These are phyloP conservation scores for Hypsopygia costalis DNA, from an alignment of 2,888 invertebrate species.

Conservation along the genomic window DNA sequence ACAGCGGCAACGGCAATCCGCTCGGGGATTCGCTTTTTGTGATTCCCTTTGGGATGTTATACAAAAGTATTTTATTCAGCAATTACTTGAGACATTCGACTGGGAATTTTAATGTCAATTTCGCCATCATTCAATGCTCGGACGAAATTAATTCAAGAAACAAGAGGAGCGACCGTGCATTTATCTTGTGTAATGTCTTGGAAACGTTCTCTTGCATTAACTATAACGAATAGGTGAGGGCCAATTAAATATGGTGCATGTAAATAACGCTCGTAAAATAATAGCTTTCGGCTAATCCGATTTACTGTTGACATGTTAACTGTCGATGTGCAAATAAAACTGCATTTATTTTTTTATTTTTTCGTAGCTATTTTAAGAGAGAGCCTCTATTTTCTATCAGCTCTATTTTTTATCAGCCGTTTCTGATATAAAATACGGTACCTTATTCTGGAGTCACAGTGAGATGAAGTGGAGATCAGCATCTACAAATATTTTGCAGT, in stretches of 20 bases:
- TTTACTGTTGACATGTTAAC: constrained; percentile 23
- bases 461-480: no score
- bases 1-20: constrained; percentile 36
- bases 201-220: constrained; percentile 58
- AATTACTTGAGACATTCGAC: constrained; percentile 77
- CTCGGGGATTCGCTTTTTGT: constrained; percentile 58
- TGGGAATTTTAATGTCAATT: constrained; percentile 77
- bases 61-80: constrained; percentile 78
- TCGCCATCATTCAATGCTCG: constrained; percentile 75
- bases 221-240: constrained; percentile 57
- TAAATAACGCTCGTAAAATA: constrained; percentile 55
- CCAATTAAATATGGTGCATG: constrained; percentile 66
- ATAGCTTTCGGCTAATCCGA: constrained; percentile 49
- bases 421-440: no score
- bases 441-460: no score
- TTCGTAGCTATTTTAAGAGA: no score
- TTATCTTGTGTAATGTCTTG: constrained; percentile 70
- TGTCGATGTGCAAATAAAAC: constrained; percentile 19
- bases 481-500: no score
- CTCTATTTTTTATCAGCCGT: no score
- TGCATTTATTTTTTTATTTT: background rate
- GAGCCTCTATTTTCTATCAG: no score
- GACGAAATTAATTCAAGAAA: constrained; percentile 71
- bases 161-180: constrained; percentile 45
- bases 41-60: constrained; percentile 70